These are phyloP conservation scores for Guaruba guarouba DNA, from an alignment of 2,113 vertebrate genomes.

Conservation along the genomic window DNA sequence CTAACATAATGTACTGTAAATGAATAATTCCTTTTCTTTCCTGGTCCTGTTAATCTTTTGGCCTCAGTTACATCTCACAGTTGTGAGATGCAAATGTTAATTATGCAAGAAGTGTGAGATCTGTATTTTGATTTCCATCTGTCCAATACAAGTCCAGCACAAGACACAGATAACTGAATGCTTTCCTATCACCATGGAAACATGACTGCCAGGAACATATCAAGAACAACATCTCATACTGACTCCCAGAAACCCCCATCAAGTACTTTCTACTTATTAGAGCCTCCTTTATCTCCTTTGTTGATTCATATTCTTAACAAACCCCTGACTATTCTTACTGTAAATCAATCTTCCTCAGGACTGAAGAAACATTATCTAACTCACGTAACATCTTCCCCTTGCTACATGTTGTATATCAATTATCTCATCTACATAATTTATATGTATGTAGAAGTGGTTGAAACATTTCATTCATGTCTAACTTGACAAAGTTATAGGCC, in stretches of 20 bases:
- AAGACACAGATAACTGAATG: slow-evolving; percentile 23
- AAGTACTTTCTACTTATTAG: not conserved
- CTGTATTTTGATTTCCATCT: slow-evolving; percentile 66
- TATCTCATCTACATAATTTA: not conserved
- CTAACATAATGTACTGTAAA: slow-evolving; percentile 67
- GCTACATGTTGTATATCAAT: not conserved
- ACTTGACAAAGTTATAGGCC: not conserved
- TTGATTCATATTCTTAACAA: not conserved
- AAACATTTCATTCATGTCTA: not conserved
- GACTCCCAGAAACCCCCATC: slow-evolving; percentile 17
- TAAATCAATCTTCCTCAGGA: not conserved
- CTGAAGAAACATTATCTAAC: not conserved
- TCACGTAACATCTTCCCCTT: not conserved
- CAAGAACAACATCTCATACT: slow-evolving; percentile 16
- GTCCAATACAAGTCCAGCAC: slow-evolving; percentile 36
- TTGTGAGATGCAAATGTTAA: slow-evolving; percentile 61
- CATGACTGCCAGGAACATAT: slow-evolving; percentile 22
- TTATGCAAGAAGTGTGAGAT: slow-evolving; percentile 53
- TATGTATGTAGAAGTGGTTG: not conserved
- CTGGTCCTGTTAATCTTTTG: slow-evolving; percentile 68
- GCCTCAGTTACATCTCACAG: slow-evolving; percentile 50
- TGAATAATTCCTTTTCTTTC: slow-evolving; percentile 68
- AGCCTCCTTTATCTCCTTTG: not conserved
- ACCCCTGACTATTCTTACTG: not conserved
- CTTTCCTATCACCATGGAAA: slow-evolving; percentile 52